Percentiles rank a stretch among this genome's conserved stretches.
Evolutionary conservation across 2,113 vertebrate genomes (phyloP).

Genomic region (Prolemur simus): DNA sequence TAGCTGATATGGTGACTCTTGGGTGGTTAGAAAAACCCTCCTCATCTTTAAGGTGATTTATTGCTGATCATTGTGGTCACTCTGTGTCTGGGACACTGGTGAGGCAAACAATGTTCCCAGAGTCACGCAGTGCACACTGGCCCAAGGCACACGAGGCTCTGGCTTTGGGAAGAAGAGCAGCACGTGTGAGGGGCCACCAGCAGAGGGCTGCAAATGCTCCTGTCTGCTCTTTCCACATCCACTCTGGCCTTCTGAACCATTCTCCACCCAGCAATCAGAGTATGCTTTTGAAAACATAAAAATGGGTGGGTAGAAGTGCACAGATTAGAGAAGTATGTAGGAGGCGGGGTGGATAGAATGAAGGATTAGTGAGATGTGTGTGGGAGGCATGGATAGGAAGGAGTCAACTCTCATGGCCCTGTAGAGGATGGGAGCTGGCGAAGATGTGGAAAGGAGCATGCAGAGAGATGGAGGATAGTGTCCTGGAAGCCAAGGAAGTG

Average conservation of each 20-base stretch:
- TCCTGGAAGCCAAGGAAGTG: background rate
- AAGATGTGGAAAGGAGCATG: background rate
- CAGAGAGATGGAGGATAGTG: background rate
- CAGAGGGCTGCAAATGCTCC: background rate
- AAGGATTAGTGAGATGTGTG: background rate
- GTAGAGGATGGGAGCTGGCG: background rate
- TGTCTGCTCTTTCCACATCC: background rate
- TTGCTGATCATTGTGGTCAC: background rate
- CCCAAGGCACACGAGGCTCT: background rate
- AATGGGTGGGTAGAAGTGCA: too few species aligned
- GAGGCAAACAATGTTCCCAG: background rate
- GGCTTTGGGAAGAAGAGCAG: background rate
- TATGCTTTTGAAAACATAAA: background rate
- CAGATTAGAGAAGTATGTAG: background rate
- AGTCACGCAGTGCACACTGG: fast-evolving
- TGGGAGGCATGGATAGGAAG: background rate
- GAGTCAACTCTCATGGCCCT: background rate
- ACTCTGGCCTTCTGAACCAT: background rate
- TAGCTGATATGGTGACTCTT: background rate
- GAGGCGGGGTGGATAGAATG: background rate
- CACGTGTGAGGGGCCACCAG: background rate
- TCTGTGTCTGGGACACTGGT: background rate
- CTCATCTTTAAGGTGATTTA: background rate
- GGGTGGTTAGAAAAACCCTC: background rate
- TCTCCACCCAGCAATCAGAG: background rate